Percentiles rank a stretch among this genome's conserved stretches.
Evolutionary conservation across 2,888 invertebrate genomes (phyloP).

Genomic region (Auanema sp.): DNA sequence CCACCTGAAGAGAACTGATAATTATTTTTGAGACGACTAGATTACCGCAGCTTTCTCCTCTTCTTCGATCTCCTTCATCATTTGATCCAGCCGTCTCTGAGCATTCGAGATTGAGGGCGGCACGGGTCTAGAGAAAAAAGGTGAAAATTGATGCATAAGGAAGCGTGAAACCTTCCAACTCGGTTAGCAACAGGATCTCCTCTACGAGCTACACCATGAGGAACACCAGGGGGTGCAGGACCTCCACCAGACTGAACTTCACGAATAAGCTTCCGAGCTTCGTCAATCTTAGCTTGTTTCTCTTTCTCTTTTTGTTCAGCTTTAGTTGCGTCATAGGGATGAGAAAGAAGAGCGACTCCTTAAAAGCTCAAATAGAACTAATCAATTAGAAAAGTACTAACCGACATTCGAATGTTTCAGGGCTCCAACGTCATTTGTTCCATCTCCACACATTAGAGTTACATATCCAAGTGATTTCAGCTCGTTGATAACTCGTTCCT

Average conservation of each 20-base stretch:
- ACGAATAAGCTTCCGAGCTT: slow-evolving; percentile 18
- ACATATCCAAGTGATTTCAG: slow-evolving; percentile 83
- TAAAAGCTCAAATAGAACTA: background rate
- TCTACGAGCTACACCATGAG: slow-evolving; percentile 12
- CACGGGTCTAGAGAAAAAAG: slow-evolving; percentile 16
- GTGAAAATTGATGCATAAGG: background rate
- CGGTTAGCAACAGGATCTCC: slow-evolving; percentile 4
- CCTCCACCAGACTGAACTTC: slow-evolving; percentile 3
- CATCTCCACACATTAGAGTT: slow-evolving; percentile 99
- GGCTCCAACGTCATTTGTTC: slow-evolving; percentile 98
- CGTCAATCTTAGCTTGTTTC: slow-evolving; percentile 35
- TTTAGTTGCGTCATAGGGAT: slow-evolving; percentile 58
- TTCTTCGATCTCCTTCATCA: slow-evolving; percentile 82
- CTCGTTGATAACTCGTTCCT: slow-evolving; percentile 85
- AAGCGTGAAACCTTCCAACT: background rate
- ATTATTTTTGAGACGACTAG: background rate
- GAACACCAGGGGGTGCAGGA: background rate
- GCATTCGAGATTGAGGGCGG: slow-evolving; percentile 29
- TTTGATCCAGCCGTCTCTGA: slow-evolving; percentile 70
- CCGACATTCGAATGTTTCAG: slow-evolving; percentile 95
- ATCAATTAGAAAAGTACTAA: slow-evolving; percentile 21
- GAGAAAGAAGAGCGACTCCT: slow-evolving; percentile 62
- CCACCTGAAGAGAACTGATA: slow-evolving; percentile 71
- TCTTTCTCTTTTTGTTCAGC: slow-evolving; percentile 37
- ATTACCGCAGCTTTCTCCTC: slow-evolving; percentile 70